phyloP scores from a whole-genome alignment of 2,888 invertebrate genomes.

The Aporophyla nigra region DNA sequence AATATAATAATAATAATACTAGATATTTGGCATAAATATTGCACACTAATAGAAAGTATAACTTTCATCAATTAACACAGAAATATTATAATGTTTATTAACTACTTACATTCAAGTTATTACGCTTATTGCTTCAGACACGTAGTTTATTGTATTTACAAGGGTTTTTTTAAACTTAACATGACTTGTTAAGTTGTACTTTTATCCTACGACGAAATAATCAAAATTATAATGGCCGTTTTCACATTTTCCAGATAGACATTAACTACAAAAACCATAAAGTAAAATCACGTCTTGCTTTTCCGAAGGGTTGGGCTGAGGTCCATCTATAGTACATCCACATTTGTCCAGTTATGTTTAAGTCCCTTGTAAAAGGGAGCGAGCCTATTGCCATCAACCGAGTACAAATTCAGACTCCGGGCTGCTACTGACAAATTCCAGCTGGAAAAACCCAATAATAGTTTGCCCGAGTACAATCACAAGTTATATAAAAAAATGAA shows the following conservation, averaged over 20 bases:
- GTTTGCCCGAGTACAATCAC: too few species aligned
- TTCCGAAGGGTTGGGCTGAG: too few species aligned
- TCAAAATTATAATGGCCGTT: neutral
- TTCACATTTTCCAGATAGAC: neutral
- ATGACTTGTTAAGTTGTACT: constrained; percentile 39
- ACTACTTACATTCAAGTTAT: constrained; percentile 48
- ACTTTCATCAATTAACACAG: constrained; percentile 47
- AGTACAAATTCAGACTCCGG: too few species aligned
- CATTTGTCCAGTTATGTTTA: too few species aligned
- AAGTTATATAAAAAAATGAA: too few species aligned
- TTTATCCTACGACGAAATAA: constrained; percentile 43
- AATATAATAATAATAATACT: constrained; percentile 39
- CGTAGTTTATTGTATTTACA: constrained; percentile 78
- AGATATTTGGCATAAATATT: constrained; percentile 51
- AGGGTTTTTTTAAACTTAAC: constrained; percentile 57
- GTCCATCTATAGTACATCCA: too few species aligned
- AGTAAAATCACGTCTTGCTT: too few species aligned
- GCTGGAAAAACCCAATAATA: too few species aligned
- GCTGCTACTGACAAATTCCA: neutral
- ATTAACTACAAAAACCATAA: neutral
- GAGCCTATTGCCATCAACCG: too few species aligned
- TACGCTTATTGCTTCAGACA: constrained; percentile 87
- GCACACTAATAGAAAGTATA: constrained; percentile 53
- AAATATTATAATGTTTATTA: constrained; percentile 48
- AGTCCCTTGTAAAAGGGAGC: too few species aligned